Evolutionary conservation across 2,888 invertebrate species (phyloP).

Genomic region (Parnassius glacialis): DNA sequence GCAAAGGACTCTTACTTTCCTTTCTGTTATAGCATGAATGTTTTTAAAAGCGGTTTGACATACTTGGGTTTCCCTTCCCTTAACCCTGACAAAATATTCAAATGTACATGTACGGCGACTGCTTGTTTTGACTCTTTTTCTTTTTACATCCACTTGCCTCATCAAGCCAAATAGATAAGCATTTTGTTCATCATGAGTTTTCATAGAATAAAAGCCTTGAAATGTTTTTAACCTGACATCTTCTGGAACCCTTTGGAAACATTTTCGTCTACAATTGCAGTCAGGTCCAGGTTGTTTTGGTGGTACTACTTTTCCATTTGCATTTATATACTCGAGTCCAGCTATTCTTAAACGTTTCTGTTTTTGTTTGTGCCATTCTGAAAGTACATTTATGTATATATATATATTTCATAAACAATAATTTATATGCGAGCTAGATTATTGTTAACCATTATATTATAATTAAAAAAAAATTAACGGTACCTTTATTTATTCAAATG

Average conservation of each 20-base stretch:
- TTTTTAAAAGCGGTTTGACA: slow-evolving; percentile 81
- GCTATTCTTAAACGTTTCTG: slow-evolving; percentile 79
- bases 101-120: slow-evolving; percentile 79
- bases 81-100: slow-evolving; percentile 79
- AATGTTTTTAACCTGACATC: slow-evolving; percentile 75
- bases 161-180: slow-evolving; percentile 81
- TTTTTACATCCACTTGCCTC: slow-evolving; percentile 79
- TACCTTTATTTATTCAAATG: background rate
- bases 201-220: slow-evolving; percentile 79
- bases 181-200: slow-evolving; percentile 81
- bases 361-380: slow-evolving; percentile 82
- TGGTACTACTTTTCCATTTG: slow-evolving; percentile 80
- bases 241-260: slow-evolving; percentile 76
- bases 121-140: slow-evolving; percentile 78
- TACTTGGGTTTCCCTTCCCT: slow-evolving; percentile 79
- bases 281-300: slow-evolving; percentile 77
- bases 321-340: slow-evolving; percentile 78
- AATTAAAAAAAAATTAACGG: background rate
- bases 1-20: slow-evolving; percentile 79
- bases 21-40: slow-evolving; percentile 80
- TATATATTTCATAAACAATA: background rate
- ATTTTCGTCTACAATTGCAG: slow-evolving; percentile 76
- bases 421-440: too few relatives aligned
- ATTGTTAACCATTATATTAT: too few relatives aligned
- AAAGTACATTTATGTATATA: slow-evolving; percentile 35